Evolutionary conservation across 1,140 invertebrate genomes (phyloP).

Genomic region (Penaeus chinensis): DNA sequence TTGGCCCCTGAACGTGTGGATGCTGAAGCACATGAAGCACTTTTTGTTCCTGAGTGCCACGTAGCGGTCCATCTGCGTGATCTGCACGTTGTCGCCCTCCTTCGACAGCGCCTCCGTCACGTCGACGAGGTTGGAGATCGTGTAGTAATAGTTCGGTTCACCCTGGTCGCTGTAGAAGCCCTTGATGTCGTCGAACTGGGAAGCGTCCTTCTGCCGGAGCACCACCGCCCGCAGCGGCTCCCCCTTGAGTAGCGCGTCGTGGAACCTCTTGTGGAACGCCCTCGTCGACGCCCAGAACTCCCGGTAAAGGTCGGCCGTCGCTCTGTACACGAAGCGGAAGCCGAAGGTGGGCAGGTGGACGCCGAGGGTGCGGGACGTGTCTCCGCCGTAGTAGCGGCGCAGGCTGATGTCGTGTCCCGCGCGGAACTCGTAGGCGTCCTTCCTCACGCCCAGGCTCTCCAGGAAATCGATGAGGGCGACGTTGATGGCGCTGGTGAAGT

Average conservation of each 20-base stretch:
- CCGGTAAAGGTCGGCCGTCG: neutral
- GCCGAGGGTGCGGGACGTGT: slow-evolving; percentile 32
- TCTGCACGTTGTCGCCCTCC: slow-evolving; percentile 19
- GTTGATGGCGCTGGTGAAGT: slow-evolving; percentile 20
- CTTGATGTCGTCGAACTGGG: slow-evolving; percentile 25
- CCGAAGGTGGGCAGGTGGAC: slow-evolving; percentile 29
- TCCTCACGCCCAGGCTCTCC: neutral
- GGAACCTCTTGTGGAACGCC: slow-evolving; percentile 29
- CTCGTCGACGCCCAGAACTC: slow-evolving; percentile 28
- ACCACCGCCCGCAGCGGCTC: slow-evolving; percentile 13
- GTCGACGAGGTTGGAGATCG: slow-evolving; percentile 36
- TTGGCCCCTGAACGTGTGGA: slow-evolving; percentile 22
- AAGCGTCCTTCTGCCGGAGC: slow-evolving; percentile 1
- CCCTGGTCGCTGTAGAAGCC: slow-evolving; percentile 10
- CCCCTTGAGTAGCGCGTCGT: neutral
- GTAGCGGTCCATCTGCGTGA: neutral
- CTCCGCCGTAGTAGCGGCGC: slow-evolving; percentile 36
- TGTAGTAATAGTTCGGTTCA: slow-evolving; percentile 22
- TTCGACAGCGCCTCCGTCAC: slow-evolving; percentile 27
- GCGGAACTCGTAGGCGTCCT: slow-evolving; percentile 3
- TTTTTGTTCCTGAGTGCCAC: neutral
- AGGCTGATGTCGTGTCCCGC: slow-evolving; percentile 33
- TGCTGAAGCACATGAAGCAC: slow-evolving; percentile 28
- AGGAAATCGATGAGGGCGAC: slow-evolving; percentile 18
- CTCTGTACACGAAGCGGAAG: slow-evolving; percentile 17